Evolutionary conservation across 2,888 invertebrate species (phyloP).

Genomic region (Ormyrus nitidulus): DNA sequence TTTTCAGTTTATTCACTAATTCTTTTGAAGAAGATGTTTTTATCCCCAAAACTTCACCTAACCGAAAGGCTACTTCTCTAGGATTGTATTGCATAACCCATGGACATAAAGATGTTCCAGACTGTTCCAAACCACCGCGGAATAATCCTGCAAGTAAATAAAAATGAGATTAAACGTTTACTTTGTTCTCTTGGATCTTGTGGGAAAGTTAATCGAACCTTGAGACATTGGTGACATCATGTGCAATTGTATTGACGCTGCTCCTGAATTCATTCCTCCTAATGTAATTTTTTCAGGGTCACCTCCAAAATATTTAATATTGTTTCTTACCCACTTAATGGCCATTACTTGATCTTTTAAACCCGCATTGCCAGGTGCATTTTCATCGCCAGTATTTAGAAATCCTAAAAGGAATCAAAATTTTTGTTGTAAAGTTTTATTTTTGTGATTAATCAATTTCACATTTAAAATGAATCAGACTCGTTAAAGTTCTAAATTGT

Average conservation of each 20-base stretch:
- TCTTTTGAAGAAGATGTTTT: constrained; percentile 66
- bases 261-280: constrained; percentile 65
- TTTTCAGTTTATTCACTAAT: constrained; percentile 63
- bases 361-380: constrained; percentile 69
- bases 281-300: constrained; percentile 66
- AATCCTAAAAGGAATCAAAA: constrained; percentile 62
- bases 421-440: neutral
- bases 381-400: constrained; percentile 66
- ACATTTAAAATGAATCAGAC: neutral
- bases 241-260: constrained; percentile 66
- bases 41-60: constrained; percentile 68
- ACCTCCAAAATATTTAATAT: constrained; percentile 70
- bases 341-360: constrained; percentile 70
- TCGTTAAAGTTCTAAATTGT: no score
- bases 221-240: constrained; percentile 71
- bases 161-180: neutral
- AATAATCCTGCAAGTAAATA: constrained; percentile 64
- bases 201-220: constrained; percentile 46
- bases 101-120: constrained; percentile 62
- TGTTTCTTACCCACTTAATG: constrained; percentile 69
- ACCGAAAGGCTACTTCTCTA: constrained; percentile 65
- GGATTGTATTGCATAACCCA: constrained; percentile 64
- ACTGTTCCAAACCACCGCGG: constrained; percentile 65
- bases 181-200: neutral
- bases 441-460: neutral